Conservation (phyloP, 2,888 invertebrate species). For the Chrysomela aeneicollis region DNA sequence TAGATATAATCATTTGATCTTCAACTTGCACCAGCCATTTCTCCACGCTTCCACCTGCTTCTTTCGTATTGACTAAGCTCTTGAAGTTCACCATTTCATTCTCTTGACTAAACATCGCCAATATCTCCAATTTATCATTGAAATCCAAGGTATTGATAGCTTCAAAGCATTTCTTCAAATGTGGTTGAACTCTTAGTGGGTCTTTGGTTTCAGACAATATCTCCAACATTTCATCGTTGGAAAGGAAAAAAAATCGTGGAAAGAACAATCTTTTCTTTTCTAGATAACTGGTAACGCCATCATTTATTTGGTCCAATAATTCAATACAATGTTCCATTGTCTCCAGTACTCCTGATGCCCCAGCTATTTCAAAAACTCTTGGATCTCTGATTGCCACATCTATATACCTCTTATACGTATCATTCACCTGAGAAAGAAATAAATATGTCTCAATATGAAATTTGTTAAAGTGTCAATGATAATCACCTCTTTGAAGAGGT, state of each 20-base stretch:
- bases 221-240: conserved; percentile 90
- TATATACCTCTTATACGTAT: conserved; percentile 74
- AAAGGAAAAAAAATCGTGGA: conserved; percentile 87
- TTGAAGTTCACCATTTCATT: conserved; percentile 70
- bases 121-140: conserved; percentile 75
- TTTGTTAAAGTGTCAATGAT: too few species aligned
- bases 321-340: conserved; percentile 72
- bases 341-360: conserved; percentile 73
- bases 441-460: too few species aligned
- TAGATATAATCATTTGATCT: conserved; percentile 78
- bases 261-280: conserved; percentile 86
- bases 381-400: conserved; percentile 68
- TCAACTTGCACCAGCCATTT: conserved; percentile 84
- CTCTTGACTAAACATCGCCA: conserved; percentile 80
- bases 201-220: conserved; percentile 90
- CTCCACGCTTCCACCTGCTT: conserved; percentile 84
- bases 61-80: conserved; percentile 57
- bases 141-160: conserved; percentile 81
- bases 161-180: conserved; percentile 88
- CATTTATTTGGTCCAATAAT: conserved; percentile 81
- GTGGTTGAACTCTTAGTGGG: conserved; percentile 83
- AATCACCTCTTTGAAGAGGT: conserved; percentile 73
- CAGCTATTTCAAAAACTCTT: conserved; percentile 71
- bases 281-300: conserved; percentile 82
- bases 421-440: conserved; percentile 62